Evolutionary conservation across 2,888 invertebrate species (phyloP), one percentile per base, ranked within the genome.

Genomic region (Troides aeacus): DNA sequence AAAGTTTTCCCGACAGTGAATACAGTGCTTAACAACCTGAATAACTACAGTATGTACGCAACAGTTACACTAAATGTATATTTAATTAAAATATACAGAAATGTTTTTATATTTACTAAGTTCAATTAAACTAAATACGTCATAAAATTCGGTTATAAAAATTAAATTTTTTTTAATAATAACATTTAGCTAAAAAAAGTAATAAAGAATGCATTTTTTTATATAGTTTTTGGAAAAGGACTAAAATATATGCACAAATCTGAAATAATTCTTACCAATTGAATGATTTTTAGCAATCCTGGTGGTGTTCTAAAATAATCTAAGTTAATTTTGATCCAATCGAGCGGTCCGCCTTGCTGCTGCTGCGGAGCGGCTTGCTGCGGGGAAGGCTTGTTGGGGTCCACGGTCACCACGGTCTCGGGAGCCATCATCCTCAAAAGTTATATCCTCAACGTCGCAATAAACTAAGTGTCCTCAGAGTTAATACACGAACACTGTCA

Each of bases 251-350:
- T 46, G 15, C 15, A 46, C 15, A 46, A 46, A 46, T 46, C 21
- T 63, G 5, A 68, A 42, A 62, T 67, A 62, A 65, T 66, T 76
- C 96, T 96, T 90, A 97, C 97, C 93, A 97, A 89, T 93, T 97
- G 94, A 24, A 95, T 92, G 73, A 97, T 87, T 93, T 97, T 97
- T 75, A 97, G 83, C 79, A 97, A 93, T 77, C 97, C 97, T 68
- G 97, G 97, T 80, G 95, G 93, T 62, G 96, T 96, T 89, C 94
- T 95, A 91, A 97, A 97, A 87, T 98, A 97, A 81, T 94, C 94
- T 77, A 95, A 80, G 90, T 97, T 97, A 81, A 97, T 90, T 89
- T 94, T 95, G 80, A 97, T 93, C 94, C 96, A 96, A 75, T 94
- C 93, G 75, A 96, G 83, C 70, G 93, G 81, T 71, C 88, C 86